A percentile compares a stretch with the other conserved stretches of the same genome.
These are phyloP conservation scores for Balanococcus diminutus DNA, from an alignment of 2,888 invertebrate genomes.

Conservation along the genomic window DNA sequence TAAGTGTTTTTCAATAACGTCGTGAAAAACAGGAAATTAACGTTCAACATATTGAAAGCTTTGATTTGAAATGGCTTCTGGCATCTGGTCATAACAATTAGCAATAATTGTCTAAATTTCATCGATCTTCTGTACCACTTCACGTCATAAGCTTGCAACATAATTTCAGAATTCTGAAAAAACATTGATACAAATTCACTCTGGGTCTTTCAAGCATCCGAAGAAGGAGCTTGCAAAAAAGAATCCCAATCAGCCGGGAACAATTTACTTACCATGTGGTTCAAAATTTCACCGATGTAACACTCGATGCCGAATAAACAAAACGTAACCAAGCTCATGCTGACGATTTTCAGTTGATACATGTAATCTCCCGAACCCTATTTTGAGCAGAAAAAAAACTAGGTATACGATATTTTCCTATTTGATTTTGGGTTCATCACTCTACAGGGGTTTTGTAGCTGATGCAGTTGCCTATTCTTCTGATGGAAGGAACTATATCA, in stretches of 20 bases:
- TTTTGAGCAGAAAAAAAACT: neutral
- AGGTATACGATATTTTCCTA: neutral
- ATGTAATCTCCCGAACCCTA: slow-evolving; percentile 24
- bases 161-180: neutral
- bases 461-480: no score
- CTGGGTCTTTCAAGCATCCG: no score
- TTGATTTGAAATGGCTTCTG: neutral
- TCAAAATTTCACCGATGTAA: slow-evolving; percentile 26
- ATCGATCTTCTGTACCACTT: slow-evolving; percentile 10
- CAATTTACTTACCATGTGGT: slow-evolving; percentile 35
- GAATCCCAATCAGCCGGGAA: no score
- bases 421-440: no score
- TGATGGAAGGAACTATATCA: no score
- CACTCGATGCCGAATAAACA: slow-evolving; percentile 33
- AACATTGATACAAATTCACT: neutral
- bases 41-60: slow-evolving; percentile 16
- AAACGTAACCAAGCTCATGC: slow-evolving; percentile 1
- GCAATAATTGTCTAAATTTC: neutral
- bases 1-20: neutral
- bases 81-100: neutral
- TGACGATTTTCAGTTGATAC: slow-evolving; percentile 9
- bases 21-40: slow-evolving; percentile 9
- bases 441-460: no score
- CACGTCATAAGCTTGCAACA: neutral
- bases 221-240: no score